Conservation (phyloP, 2,888 invertebrate genomes). For the Zelleria hepariella region DNA sequence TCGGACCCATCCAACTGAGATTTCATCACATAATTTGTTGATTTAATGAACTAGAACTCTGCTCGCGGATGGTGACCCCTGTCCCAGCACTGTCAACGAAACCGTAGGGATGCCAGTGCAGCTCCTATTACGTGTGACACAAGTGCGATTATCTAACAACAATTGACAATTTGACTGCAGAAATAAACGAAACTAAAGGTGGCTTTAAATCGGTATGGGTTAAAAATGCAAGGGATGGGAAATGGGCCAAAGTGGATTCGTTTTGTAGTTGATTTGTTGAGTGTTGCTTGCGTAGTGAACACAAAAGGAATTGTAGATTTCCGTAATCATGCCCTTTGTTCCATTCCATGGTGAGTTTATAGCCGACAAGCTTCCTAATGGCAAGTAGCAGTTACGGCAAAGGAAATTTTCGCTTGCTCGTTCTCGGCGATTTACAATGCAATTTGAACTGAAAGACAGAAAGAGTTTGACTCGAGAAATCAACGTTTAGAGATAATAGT, state of each 20-base stretch:
- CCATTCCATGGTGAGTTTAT: too few relatives aligned
- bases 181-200: neutral
- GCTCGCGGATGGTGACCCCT: neutral
- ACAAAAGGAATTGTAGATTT: neutral
- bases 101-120: neutral
- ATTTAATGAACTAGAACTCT: slow-evolving; percentile 42
- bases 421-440: too few relatives aligned
- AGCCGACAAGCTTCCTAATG: too few relatives aligned
- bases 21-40: slow-evolving; percentile 60
- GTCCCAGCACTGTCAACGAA: neutral
- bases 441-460: too few relatives aligned
- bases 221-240: neutral
- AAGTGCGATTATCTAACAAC: neutral
- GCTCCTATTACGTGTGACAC: neutral
- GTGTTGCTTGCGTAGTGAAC: neutral
- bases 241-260: neutral
- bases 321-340: neutral
- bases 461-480: too few relatives aligned
- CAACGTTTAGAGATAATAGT: too few relatives aligned
- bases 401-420: too few relatives aligned
- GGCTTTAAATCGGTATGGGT: neutral
- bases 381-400: too few relatives aligned
- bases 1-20: slow-evolving; percentile 37
- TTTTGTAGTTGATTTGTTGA: neutral
- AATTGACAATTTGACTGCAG: neutral